Base-by-base conservation (phyloP, 2,888 invertebrate species). In the Anticlea derivata region DNA sequence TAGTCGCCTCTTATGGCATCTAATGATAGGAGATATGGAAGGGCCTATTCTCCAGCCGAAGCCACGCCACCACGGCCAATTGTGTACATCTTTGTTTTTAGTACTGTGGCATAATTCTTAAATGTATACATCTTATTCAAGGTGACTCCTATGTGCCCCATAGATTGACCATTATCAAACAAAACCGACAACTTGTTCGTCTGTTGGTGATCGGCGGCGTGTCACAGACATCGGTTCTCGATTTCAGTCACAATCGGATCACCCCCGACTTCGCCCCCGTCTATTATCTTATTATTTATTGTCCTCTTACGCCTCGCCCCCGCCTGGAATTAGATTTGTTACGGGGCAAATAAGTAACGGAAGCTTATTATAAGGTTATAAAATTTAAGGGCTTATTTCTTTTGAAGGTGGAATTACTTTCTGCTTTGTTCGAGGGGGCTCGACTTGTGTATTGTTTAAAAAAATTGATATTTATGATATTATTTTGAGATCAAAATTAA, bases 251-350 rank as follows among this genome's bases (percentile, higher is more conserved):
- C 37, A 10, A 31, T 26, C 34, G 23, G 13, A 29, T 37, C 29
- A 11, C 20, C 20, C 44, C 7, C 17, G 5, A 10, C 30, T 7
- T 29, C 35, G 29, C 38, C 35, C 49, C 40, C 31, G 57, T 58
- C 68, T 61, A 69, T 77, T 78, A 82, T 78, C 80, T 71, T 76
- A 78, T 78, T 80, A 80, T 80, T 80, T 81, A 80, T 75, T 57
- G 70, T 66, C 62, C 60, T 61, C 58, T 52, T 12, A 11, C 30
- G 40, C 27, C 26, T 22, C 54, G 48, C 60, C 48, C 45, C 35
- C 35, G 33, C 50, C 41, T 13, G 44, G 34, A 43, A 53, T 60
- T 45, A 45, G 39, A 61, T 61, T 57, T 56, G 53, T 53, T 48
- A 26, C 48, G 24, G 34, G 31, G 38, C 27, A 54, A 54, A 61